Percentiles rank a stretch among this genome's conserved stretches.
Conservation (phyloP, 2,888 invertebrate genomes). For the Linyphia triangularis region DNA sequence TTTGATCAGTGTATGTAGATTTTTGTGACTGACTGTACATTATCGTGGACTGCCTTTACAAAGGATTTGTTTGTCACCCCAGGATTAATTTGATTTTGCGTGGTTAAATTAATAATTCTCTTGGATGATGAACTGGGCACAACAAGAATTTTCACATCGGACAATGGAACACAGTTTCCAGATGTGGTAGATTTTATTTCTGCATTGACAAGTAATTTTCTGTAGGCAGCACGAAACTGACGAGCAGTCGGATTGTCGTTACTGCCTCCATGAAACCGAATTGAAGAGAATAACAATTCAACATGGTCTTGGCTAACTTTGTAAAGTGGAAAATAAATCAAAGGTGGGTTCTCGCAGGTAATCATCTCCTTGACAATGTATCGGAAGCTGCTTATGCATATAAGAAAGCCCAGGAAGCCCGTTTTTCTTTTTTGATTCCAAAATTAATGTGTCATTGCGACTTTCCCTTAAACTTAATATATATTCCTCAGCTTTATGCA, state of each 20-base stretch:
- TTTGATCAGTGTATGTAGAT: too few relatives aligned
- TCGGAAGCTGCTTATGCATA: conserved; percentile 54
- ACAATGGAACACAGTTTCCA: conserved; percentile 31
- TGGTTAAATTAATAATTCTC: too few relatives aligned
- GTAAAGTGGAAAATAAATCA: conserved; percentile 63
- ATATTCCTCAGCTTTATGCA: background rate
- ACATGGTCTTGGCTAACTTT: conserved; percentile 76
- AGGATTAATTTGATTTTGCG: too few relatives aligned
- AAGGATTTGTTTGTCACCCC: too few relatives aligned
- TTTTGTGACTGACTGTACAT: too few relatives aligned
- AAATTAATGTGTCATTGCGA: conserved; percentile 33
- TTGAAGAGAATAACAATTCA: conserved; percentile 66
- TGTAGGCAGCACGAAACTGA: conserved; percentile 55
- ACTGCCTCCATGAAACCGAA: conserved; percentile 65
- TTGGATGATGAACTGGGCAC: too few relatives aligned
- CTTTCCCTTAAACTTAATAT: conserved; percentile 11
- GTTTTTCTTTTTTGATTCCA: conserved; percentile 16
- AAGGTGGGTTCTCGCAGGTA: background rate
- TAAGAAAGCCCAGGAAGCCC: conserved; percentile 65
- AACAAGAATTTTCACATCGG: too few relatives aligned
- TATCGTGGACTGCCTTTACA: too few relatives aligned
- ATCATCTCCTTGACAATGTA: conserved; percentile 18
- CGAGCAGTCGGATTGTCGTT: conserved; percentile 72
- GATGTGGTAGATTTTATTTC: background rate
- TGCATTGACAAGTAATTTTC: conserved; percentile 20